Evolutionary conservation across 2,797 vertebrate species (phyloP).

Genomic region (Microchirus variegatus): DNA sequence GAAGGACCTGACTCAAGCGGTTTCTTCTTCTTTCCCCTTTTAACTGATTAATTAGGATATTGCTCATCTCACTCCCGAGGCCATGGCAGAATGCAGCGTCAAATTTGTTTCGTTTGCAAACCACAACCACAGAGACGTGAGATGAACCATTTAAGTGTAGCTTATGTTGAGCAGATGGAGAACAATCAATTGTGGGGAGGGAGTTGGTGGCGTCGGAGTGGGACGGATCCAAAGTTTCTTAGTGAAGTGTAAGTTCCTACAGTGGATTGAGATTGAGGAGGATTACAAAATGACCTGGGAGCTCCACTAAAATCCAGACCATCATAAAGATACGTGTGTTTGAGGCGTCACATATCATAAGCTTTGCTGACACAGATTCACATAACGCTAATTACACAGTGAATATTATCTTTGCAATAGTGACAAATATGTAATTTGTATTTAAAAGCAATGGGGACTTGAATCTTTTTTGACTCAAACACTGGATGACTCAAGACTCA

Average conservation of each 20-base stretch:
- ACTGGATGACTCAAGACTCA: too few species aligned
- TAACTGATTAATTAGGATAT: slow-evolving; percentile 67
- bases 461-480: too few species aligned
- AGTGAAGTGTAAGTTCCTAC: slow-evolving; percentile 42
- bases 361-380: too few species aligned
- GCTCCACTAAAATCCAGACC: too few species aligned
- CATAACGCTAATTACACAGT: too few species aligned
- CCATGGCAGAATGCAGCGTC: slow-evolving; percentile 62
- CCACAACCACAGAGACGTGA: slow-evolving; percentile 46
- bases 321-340: too few species aligned
- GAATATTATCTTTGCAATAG: too few species aligned
- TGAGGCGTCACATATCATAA: too few species aligned
- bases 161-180: slow-evolving; percentile 50
- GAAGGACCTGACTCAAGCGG: slow-evolving; percentile 55
- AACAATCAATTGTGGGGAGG: slow-evolving; percentile 46
- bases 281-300: too few species aligned
- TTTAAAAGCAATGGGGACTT: too few species aligned
- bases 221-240: slow-evolving; percentile 23
- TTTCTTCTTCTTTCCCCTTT: slow-evolving; percentile 38
- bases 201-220: slow-evolving; percentile 12
- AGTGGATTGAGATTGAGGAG: neutral
- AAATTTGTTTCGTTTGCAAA: slow-evolving; percentile 31
- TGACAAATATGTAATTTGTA: too few species aligned
- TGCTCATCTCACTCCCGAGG: slow-evolving; percentile 49
- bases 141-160: slow-evolving; percentile 56